A percentile compares a stretch with the other conserved stretches of the same genome.
Conservation (phyloP, 1,140 invertebrate species). For the Zeugodacus cucurbitae region DNA sequence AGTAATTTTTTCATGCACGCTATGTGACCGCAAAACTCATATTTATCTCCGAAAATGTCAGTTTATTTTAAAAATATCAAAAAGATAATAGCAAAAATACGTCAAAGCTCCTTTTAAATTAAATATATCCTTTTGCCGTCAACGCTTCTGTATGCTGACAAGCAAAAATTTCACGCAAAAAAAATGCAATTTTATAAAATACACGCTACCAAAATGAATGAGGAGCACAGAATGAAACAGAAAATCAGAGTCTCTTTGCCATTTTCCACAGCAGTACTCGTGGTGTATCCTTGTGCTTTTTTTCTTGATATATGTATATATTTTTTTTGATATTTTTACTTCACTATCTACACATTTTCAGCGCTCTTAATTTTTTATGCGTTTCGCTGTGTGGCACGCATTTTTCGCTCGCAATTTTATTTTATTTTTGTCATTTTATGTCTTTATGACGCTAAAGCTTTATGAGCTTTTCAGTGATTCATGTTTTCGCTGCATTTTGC, state of each 20-base stretch:
- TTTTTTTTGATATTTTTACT: background rate
- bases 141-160: background rate
- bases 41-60: too few species aligned
- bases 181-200: background rate
- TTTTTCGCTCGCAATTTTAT: background rate
- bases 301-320: background rate
- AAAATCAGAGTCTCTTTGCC: background rate
- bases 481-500: background rate
- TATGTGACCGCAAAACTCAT: too few species aligned
- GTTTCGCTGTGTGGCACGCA: background rate
- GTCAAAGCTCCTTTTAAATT: background rate
- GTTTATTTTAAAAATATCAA: too few species aligned
- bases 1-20: too few species aligned
- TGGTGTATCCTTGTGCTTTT: background rate
- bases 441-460: background rate
- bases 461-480: background rate
- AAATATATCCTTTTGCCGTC: background rate
- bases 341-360: background rate
- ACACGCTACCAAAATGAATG: too few species aligned
- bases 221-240: background rate
- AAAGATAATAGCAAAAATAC: background rate
- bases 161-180: background rate
- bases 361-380: conserved; percentile 24
- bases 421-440: background rate
- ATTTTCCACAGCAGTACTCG: background rate